Conservation (phyloP, 2,888 invertebrate species). For the Rosalia funebris region DNA sequence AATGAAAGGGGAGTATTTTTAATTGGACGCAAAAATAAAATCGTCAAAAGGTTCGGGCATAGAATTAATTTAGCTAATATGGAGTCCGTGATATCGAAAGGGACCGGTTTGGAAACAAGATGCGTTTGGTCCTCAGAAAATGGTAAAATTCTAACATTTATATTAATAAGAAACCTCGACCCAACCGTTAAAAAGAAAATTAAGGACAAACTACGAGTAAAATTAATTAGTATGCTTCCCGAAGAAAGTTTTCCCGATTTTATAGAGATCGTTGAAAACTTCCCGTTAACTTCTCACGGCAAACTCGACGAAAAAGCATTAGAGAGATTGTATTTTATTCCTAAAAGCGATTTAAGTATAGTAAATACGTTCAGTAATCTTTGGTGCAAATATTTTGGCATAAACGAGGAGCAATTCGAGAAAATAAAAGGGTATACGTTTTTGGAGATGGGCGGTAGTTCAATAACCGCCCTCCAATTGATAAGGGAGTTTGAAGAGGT, state of each 20-base stretch:
- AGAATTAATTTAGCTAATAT: conserved; percentile 72
- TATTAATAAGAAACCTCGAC: conserved; percentile 55
- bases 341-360: conserved; percentile 13
- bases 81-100: conserved; percentile 65
- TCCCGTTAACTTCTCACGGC: conserved; percentile 76
- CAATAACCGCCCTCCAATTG: conserved; percentile 74
- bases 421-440: conserved; percentile 63
- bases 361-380: conserved; percentile 23
- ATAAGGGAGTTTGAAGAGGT: conserved; percentile 68
- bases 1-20: conserved; percentile 68
- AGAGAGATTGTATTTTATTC: conserved; percentile 60
- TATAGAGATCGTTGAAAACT: conserved; percentile 68
- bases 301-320: conserved; percentile 70
- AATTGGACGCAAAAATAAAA: conserved; percentile 74
- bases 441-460: conserved; percentile 75
- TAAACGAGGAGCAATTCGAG: conserved; percentile 19
- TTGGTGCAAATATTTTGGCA: conserved; percentile 32
- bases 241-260: conserved; percentile 70
- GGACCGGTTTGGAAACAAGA: conserved; percentile 66
- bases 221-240: conserved; percentile 55
- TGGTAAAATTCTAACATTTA: conserved; percentile 67
- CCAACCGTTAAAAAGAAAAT: conserved; percentile 46
- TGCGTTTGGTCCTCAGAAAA: conserved; percentile 68
- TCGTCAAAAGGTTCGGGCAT: conserved; percentile 81
- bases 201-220: conserved; percentile 52